Evolutionary conservation across 2,113 vertebrate species (phyloP).

Genomic region (Chaetodon auriga): DNA sequence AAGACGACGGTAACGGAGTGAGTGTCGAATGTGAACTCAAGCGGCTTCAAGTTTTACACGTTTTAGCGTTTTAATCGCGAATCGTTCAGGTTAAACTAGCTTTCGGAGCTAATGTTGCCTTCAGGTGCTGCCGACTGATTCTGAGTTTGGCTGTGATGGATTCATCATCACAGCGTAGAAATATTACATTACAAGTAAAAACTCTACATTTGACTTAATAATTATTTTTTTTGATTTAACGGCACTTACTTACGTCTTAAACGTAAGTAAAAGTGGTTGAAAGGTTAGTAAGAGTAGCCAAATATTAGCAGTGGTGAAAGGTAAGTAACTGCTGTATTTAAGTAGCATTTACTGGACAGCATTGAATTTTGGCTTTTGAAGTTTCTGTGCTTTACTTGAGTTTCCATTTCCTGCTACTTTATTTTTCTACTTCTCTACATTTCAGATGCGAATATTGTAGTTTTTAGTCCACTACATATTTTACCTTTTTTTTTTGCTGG

Average conservation of each 20-base stretch:
- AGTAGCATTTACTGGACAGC: no score
- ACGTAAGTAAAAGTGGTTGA: not conserved
- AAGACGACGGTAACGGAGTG: constrained; percentile 59
- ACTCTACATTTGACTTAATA: not conserved
- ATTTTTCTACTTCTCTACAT: no score
- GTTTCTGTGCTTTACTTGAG: no score
- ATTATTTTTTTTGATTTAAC: no score
- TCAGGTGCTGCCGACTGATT: not conserved
- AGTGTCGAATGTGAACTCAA: not conserved
- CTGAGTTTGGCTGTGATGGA: not conserved
- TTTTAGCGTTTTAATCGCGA: not conserved
- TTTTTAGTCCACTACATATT: no score
- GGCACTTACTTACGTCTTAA: not conserved
- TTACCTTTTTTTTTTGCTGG: not conserved
- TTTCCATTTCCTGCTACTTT: no score
- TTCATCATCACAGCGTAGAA: no score
- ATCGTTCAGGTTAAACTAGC: not conserved
- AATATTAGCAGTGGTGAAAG: not conserved
- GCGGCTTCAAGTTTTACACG: not conserved
- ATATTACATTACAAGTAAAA: not conserved
- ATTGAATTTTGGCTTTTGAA: no score
- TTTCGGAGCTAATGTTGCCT: constrained; percentile 3
- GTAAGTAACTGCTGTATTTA: not conserved
- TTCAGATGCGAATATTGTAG: no score
- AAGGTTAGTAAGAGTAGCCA: no score